These are phyloP conservation scores for Vollenhovia emeryi DNA, from an alignment of 1,140 invertebrate species.

Conservation along the genomic window DNA sequence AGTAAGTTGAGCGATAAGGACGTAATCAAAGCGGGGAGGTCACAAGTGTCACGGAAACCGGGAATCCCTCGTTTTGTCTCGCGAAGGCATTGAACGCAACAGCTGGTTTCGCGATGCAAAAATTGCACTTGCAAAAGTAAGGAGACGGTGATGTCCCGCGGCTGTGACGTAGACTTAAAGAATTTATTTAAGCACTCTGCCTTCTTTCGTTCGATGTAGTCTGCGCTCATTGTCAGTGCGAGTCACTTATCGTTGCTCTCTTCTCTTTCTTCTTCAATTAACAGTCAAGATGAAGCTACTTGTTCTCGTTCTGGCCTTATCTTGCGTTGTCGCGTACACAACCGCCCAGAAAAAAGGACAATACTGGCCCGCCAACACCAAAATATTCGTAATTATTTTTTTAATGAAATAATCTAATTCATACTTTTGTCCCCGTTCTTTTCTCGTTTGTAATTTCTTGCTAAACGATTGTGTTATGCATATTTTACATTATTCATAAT, in stretches of 20 bases:
- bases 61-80: background rate
- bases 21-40: background rate
- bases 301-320: background rate
- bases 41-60: background rate
- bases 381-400: background rate
- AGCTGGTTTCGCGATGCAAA: background rate
- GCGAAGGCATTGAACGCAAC: background rate
- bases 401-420: background rate
- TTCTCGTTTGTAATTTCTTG: background rate
- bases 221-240: no score
- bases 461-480: background rate
- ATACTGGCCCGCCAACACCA: background rate
- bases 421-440: background rate
- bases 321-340: background rate
- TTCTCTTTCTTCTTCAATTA: background rate
- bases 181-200: background rate
- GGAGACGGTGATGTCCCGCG: background rate
- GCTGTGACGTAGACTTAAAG: background rate
- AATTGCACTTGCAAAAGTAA: conserved; percentile 1
- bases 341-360: background rate
- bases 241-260: background rate
- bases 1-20: background rate
- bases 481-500: background rate
- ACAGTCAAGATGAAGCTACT: background rate
- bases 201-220: background rate